Conservation (phyloP, 2,113 vertebrate species). For the Labeo catla region DNA sequence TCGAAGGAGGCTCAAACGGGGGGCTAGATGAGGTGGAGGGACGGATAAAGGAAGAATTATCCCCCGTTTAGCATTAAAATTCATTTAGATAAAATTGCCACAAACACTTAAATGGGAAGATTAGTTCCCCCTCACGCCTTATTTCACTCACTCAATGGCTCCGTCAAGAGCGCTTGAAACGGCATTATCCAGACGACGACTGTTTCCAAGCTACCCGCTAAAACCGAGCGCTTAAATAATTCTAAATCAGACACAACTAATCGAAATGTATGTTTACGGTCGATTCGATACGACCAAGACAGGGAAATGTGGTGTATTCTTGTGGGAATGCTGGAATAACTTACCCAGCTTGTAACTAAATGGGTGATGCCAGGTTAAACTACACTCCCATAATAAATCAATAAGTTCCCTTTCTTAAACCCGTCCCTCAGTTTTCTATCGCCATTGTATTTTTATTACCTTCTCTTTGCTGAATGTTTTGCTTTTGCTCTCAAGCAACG, state of each 20-base stretch:
- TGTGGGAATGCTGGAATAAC: constrained; percentile 7
- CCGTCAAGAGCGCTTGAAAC: constrained; percentile 88
- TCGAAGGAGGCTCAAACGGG: constrained; percentile 46
- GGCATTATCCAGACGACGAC: constrained; percentile 80
- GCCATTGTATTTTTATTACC: constrained; percentile 72
- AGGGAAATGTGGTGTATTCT: constrained; percentile 61
- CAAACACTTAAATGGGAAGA: constrained; percentile 95
- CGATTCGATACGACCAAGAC: constrained; percentile 52
- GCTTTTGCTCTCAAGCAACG: constrained; percentile 69
- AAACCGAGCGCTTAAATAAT: background rate
- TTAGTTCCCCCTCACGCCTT: constrained; percentile 98
- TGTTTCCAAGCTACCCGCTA: constrained; percentile 81
- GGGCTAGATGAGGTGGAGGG: constrained; percentile 84
- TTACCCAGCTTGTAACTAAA: background rate
- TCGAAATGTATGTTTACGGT: constrained; percentile 18
- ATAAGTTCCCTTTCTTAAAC: constrained; percentile 57
- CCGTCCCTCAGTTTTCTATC: constrained; percentile 51
- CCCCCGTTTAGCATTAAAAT: constrained; percentile 96
- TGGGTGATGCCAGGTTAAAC: constrained; percentile 56
- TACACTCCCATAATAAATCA: constrained; percentile 71
- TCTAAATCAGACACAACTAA: constrained; percentile 13
- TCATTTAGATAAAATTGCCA: constrained; percentile 96
- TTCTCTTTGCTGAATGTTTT: constrained; percentile 67
- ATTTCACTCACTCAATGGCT: constrained; percentile 93
- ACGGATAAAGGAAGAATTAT: constrained; percentile 87